Base-by-base conservation (phyloP, 2,888 invertebrate species). In the Lepidocyrtoides sp. region DNA sequence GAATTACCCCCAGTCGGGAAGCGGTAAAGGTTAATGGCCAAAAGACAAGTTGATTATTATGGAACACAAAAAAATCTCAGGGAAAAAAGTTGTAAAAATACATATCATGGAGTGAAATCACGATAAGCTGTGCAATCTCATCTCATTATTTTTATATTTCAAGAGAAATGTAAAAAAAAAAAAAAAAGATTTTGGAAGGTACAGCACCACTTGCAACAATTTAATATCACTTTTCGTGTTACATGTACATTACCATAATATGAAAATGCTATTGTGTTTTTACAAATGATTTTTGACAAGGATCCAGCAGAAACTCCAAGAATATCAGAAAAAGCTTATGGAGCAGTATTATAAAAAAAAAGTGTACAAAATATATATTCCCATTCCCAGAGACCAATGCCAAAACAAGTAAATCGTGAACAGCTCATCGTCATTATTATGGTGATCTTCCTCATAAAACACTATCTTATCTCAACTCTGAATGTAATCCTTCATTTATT, bases 21-120 rank as follows among this genome's bases (percentile, higher is more conserved):
- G 36, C 66, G 36, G 60, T 63, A 41, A 85, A 85, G 84, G 84
- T 85, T 85, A 85, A 72, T 72, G 84, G 54, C 84, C 84, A 85
- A 44, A 69, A 36, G 66, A 69, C 66, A 36, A 32, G 66, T 69
- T 32, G 66, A 69, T 63, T 63, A 26, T 26, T 26, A 26, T 60
- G 81, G 81, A 36, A 48, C 41, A 48, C n/a, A n/a, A 10, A 60
- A 82, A 1, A n/a, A 2, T 69, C 69, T 69, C 36, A 69, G 69
- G 36, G n/a, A 69, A 69, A 69, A 69, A 36, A n/a, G 69, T 51
- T 51, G 51, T 60, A 60, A 60, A 60, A 63, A 69, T 1, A n/a
- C 36, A 36, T 36, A 36, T 32, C 32, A 32, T 32, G 32, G 17
- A 36, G 36, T 2, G n/a, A 32, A 69, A 36, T 60, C 8, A 60